phyloP scores from a whole-genome alignment of 2,797 vertebrate genomes.

The Phyllotis vaccarum region DNA sequence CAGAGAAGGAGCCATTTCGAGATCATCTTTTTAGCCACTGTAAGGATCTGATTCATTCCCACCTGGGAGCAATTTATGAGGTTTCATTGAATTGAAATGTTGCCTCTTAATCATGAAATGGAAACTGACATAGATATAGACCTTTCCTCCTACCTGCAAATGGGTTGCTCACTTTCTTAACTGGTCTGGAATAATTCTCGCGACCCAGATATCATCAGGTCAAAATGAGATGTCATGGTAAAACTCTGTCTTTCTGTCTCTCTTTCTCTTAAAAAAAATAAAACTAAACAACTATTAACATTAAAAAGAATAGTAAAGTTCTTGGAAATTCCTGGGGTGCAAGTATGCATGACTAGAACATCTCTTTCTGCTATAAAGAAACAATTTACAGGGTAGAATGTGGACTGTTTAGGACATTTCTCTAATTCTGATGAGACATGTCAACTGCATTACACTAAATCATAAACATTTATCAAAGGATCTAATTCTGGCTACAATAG shows the following conservation, averaged over 20 bases:
- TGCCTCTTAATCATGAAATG: not conserved
- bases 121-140: not conserved
- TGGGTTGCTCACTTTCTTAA: not conserved
- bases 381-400: not conserved
- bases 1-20: not conserved
- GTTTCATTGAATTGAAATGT: slow-evolving; percentile 43
- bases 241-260: not conserved
- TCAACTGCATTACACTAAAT: not conserved
- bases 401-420: not conserved
- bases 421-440: not conserved
- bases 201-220: slow-evolving; percentile 13
- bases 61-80: not conserved
- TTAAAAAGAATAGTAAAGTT: not conserved
- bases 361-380: slow-evolving; percentile 21
- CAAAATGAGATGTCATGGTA: not conserved
- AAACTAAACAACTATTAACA: slow-evolving; percentile 26
- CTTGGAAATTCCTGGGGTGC: not conserved
- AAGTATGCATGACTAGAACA: not conserved
- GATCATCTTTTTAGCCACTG: not conserved
- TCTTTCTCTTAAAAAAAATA: slow-evolving; percentile 13
- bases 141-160: not conserved
- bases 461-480: not conserved
- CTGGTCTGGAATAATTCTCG: not conserved
- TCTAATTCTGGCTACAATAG: not conserved
- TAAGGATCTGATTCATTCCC: not conserved